These are phyloP conservation scores for Hypomecis atomaria DNA, from an alignment of 2,888 invertebrate species.

Conservation along the genomic window DNA sequence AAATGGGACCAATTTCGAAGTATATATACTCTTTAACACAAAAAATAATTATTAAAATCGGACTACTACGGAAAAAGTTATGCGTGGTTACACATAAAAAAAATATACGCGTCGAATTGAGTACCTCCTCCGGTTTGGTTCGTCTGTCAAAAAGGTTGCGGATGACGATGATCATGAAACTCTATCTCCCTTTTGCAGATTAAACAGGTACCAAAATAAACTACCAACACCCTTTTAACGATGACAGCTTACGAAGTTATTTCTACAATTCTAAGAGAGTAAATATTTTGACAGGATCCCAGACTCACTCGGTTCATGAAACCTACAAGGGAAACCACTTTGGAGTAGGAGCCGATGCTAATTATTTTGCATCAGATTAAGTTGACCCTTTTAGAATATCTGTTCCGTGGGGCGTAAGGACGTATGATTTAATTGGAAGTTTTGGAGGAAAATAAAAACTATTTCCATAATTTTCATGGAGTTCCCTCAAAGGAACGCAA, in stretches of 20 bases:
- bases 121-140: too few relatives aligned
- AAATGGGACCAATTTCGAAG: too few relatives aligned
- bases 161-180: background rate
- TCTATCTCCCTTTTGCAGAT: background rate
- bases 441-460: too few relatives aligned
- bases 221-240: constrained; percentile 24
- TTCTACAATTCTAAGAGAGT: constrained; percentile 9
- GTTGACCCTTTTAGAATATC: constrained; percentile 20
- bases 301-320: constrained; percentile 46
- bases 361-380: constrained; percentile 51
- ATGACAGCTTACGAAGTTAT: constrained; percentile 9
- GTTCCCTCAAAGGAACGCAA: too few relatives aligned
- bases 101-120: too few relatives aligned
- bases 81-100: too few relatives aligned
- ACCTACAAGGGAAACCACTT: constrained; percentile 55
- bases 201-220: constrained; percentile 11
- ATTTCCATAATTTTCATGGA: too few relatives aligned
- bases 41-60: too few relatives aligned
- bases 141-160: too few relatives aligned
- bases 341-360: constrained; percentile 37
- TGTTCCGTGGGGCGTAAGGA: constrained; percentile 3
- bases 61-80: too few relatives aligned
- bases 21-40: too few relatives aligned
- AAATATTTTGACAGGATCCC: constrained; percentile 42
- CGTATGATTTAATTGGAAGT: too few relatives aligned